Percentiles rank a stretch among this genome's conserved stretches.
Conservation (phyloP, 2,888 invertebrate genomes). For the Graphium colonna region DNA sequence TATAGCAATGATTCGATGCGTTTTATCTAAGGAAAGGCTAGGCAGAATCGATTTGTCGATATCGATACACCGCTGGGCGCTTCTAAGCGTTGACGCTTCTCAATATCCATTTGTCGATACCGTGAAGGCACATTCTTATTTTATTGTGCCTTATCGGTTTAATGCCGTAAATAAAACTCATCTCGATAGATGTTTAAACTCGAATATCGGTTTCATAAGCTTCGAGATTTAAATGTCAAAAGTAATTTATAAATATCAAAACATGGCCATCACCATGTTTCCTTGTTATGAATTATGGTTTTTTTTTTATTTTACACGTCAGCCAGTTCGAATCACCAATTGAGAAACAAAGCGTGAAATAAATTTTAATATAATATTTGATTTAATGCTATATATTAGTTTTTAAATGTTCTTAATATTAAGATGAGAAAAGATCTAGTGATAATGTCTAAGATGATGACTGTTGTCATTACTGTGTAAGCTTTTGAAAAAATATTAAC, state of each 20-base stretch:
- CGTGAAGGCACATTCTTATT: slow-evolving; percentile 55
- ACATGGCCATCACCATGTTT: slow-evolving; percentile 5
- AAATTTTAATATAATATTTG: neutral
- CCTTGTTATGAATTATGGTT: slow-evolving; percentile 17
- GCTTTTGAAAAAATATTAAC: too few relatives aligned
- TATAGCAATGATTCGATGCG: slow-evolving; percentile 69
- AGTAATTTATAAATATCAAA: slow-evolving; percentile 20
- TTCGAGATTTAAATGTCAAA: slow-evolving; percentile 35
- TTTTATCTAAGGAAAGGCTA: slow-evolving; percentile 58
- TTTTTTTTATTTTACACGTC: neutral
- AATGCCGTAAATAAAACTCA: slow-evolving; percentile 50
- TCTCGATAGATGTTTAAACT: slow-evolving; percentile 27
- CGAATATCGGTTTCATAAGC: slow-evolving; percentile 22
- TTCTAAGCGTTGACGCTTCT: slow-evolving; percentile 43
- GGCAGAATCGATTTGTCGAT: slow-evolving; percentile 50
- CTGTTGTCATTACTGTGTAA: too few relatives aligned
- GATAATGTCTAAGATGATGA: too few relatives aligned
- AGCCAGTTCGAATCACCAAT: neutral
- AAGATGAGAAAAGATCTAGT: too few relatives aligned
- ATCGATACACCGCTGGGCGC: slow-evolving; percentile 56
- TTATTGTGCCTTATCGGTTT: slow-evolving; percentile 60
- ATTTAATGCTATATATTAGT: neutral
- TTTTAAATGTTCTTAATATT: too few relatives aligned
- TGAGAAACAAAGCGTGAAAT: neutral
- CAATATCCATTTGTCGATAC: slow-evolving; percentile 42